Conservation (phyloP, 2,113 vertebrate species). For the Psittacara wagleri region DNA sequence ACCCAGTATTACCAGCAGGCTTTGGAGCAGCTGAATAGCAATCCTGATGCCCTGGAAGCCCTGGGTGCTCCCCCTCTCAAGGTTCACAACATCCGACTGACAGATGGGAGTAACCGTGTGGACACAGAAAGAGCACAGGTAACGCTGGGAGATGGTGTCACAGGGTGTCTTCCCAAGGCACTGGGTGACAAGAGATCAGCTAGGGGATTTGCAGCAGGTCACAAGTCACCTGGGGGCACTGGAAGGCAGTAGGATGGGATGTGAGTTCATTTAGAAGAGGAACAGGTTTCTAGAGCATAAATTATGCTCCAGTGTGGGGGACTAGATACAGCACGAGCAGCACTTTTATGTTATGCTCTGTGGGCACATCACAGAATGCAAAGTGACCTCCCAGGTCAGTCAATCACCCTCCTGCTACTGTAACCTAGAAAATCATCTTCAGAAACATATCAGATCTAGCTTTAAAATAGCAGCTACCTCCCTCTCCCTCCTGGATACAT, state of each 20-base stretch:
- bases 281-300: neutral
- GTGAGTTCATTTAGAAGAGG: neutral
- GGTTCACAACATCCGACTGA: slow-evolving; percentile 79
- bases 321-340: neutral
- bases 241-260: neutral
- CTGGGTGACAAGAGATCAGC: neutral
- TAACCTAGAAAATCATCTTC: neutral
- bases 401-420: neutral
- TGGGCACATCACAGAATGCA: neutral
- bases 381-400: neutral
- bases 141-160: neutral
- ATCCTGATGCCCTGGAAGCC: slow-evolving; percentile 73
- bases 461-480: neutral
- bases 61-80: slow-evolving; percentile 81
- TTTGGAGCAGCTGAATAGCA: slow-evolving; percentile 74
- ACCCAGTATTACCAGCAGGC: slow-evolving; percentile 79
- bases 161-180: neutral
- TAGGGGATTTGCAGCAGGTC: neutral
- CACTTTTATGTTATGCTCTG: neutral
- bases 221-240: neutral
- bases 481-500: neutral
- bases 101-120: slow-evolving; percentile 73
- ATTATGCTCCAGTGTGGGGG: neutral
- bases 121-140: slow-evolving; percentile 72
- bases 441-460: neutral